Evolutionary conservation across 2,113 vertebrate genomes (phyloP), one percentile per base, ranked within the genome.

Genomic region (Toxostoma redivivum): DNA sequence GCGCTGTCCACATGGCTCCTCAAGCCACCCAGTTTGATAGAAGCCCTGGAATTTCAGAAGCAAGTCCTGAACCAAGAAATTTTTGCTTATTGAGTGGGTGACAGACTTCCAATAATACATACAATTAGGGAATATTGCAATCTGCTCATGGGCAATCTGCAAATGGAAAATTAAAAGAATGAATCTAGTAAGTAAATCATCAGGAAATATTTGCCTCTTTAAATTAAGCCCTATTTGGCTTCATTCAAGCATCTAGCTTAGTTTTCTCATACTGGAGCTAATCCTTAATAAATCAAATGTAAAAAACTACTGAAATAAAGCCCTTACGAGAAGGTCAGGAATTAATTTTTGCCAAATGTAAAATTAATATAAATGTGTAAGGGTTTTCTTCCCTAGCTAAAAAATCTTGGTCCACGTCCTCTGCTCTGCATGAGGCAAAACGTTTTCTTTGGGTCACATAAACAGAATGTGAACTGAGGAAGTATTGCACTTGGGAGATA

Each of bases 101-200:
- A 96, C 35, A 84, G 91, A 81, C 50, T 94, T 96, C 67, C 90
- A 96, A 60, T 88, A 94, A 92, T 27, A 93, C 16, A 78, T 64
- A 84, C 88, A 81, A 81, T 79, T 84, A 64, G 65, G 80, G 88
- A 92, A 92, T 95, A 88, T 28, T 92, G 83, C 90, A 92, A 86
- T 94, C 86, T 95, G 92, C 92, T 94, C 86, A 57, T 61, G 77
- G 80, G 73, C 72, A 95, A 86, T 95, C 83, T 76, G 86, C 53
- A 94, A 94, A 90, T 81, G 83, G 92, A 95, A 96, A 95, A 96
- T 88, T 93, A 86, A 92, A 96, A 95, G 81, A 95, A 96, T 91
- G 21, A 67, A 57, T 86, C 76, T 61, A 79, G 48, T 50, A 78
- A 86, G 77, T 90, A 93, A 96, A 93, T 86, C 64, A 93, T 57